Evolutionary conservation across 30 jellyfish, hydroid and myxozoan species (phyloP).

Genomic region (Chrysaora quinquecirrha): DNA sequence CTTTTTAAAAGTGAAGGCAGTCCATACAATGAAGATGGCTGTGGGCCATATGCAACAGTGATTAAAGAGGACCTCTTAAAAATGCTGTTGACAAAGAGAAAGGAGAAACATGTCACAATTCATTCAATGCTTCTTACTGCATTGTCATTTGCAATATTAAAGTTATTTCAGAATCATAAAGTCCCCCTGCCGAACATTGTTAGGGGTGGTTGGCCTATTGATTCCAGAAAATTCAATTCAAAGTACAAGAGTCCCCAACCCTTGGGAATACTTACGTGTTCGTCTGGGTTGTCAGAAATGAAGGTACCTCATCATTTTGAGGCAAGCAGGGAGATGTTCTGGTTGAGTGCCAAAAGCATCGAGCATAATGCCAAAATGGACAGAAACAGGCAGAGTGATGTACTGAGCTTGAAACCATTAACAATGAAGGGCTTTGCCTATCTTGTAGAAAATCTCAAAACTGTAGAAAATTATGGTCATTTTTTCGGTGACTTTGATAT

Average conservation of each 20-base stretch:
- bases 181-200: constrained; percentile 26
- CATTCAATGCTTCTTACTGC: constrained; percentile 42
- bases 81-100: constrained; percentile 17
- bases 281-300: constrained; percentile 39
- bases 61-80: neutral
- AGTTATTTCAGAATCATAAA: constrained; percentile 8
- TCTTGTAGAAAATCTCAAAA: constrained; percentile 2
- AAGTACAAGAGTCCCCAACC: constrained; percentile 53
- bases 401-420: neutral
- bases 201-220: constrained; percentile 41
- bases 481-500: neutral
- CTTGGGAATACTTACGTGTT: constrained; percentile 21
- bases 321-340: constrained; percentile 8
- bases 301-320: constrained; percentile 25
- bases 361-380: constrained; percentile 1
- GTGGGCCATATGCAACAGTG: neutral
- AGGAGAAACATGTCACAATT: constrained; percentile 26
- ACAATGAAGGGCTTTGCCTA: too few species aligned
- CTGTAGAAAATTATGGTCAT: neutral
- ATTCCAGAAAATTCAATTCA: constrained; percentile 28
- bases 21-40: neutral
- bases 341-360: constrained; percentile 26
- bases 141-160: constrained; percentile 14
- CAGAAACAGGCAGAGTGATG: constrained; percentile 18
- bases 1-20: neutral